Percentiles rank a stretch among this genome's conserved stretches.
Conservation (phyloP, 2,797 vertebrate genomes). For the Acanthurus leucopareius region DNA sequence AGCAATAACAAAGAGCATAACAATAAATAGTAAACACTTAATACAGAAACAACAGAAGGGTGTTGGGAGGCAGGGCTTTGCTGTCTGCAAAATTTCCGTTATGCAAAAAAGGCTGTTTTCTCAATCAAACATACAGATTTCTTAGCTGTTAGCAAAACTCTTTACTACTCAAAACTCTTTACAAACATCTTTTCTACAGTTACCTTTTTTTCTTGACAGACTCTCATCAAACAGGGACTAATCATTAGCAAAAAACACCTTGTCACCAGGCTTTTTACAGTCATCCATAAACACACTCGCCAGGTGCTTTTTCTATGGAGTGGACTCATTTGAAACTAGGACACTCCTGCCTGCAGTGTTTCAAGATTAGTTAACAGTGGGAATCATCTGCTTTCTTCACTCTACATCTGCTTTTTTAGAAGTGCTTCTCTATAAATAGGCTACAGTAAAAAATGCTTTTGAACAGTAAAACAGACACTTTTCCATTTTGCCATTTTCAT, state of each 20-base stretch:
- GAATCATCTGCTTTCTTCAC: constrained; percentile 45
- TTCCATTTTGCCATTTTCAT: neutral
- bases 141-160: constrained; percentile 20
- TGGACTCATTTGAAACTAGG: constrained; percentile 64
- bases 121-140: constrained; percentile 6
- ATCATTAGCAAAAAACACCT: constrained; percentile 46
- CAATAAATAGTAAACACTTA: constrained; percentile 66
- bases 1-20: constrained; percentile 64
- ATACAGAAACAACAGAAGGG: constrained; percentile 35
- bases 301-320: constrained; percentile 56
- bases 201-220: constrained; percentile 4
- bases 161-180: constrained; percentile 18
- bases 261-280: constrained; percentile 34
- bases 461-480: constrained; percentile 27
- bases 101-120: constrained; percentile 16
- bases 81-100: constrained; percentile 26
- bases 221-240: constrained; percentile 26
- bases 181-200: constrained; percentile 14
- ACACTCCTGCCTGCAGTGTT: constrained; percentile 49
- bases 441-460: constrained; percentile 38
- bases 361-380: constrained; percentile 54
- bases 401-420: constrained; percentile 49
- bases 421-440: constrained; percentile 45
- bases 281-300: constrained; percentile 12
- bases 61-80: neutral